Evolutionary conservation across 2,797 vertebrate species (phyloP).

Genomic region (Syngnathus rostellatus): DNA sequence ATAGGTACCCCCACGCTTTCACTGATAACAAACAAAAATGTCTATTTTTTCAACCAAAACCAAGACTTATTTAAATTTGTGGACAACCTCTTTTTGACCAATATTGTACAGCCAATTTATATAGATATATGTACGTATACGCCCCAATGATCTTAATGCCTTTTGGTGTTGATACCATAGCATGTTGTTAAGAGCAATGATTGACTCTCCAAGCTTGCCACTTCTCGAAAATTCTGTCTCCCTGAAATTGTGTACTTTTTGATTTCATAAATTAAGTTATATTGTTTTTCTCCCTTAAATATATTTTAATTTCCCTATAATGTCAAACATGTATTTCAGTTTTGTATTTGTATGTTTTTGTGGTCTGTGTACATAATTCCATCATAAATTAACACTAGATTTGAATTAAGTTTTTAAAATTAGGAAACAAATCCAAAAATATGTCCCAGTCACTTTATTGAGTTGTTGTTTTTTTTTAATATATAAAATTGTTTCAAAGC

Average conservation of each 20-base stretch:
- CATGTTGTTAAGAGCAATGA: constrained; percentile 60
- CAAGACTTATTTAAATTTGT: constrained; percentile 58
- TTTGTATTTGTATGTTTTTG: constrained; percentile 82
- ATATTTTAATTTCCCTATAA: constrained; percentile 69
- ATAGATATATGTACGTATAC: constrained; percentile 24
- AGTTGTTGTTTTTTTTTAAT: constrained; percentile 51
- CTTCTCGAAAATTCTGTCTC: constrained; percentile 61
- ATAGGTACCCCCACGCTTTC: constrained; percentile 46
- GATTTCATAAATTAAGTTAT: constrained; percentile 65
- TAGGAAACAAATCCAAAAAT: constrained; percentile 53
- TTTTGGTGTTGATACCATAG: constrained; percentile 63
- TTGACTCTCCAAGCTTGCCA: constrained; percentile 63
- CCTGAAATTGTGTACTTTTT: constrained; percentile 50
- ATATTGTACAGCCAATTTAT: constrained; percentile 58
- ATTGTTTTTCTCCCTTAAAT: constrained; percentile 62
- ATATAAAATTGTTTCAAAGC: constrained; percentile 53
- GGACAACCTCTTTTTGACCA: constrained; percentile 57
- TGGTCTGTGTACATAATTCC: constrained; percentile 78
- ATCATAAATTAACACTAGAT: constrained; percentile 89
- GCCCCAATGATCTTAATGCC: background rate
- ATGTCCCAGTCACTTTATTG: constrained; percentile 76
- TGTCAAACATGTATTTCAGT: constrained; percentile 84
- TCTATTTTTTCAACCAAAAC: constrained; percentile 54
- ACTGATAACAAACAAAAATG: constrained; percentile 27
- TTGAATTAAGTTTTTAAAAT: constrained; percentile 84